These are phyloP conservation scores for Sebastes melanostomus DNA, from an alignment of 2,797 vertebrate genomes.

Conservation along the genomic window DNA sequence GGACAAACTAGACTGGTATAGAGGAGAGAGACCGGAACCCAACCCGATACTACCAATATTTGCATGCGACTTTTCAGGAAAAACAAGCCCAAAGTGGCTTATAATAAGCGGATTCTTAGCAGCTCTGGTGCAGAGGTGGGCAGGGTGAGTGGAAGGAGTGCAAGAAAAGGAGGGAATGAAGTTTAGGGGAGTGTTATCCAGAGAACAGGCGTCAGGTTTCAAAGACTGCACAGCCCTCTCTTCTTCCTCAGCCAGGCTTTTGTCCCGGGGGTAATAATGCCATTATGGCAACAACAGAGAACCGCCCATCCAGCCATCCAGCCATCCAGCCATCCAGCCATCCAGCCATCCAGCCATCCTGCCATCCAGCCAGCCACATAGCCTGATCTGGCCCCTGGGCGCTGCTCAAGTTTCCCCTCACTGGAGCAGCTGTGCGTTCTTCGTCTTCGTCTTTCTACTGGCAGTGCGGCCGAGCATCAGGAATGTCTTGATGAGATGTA, in stretches of 20 bases:
- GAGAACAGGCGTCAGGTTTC: constrained; percentile 64
- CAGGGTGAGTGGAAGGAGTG: not conserved
- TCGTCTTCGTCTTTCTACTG: constrained; percentile 20
- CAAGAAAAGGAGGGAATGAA: constrained; percentile 13
- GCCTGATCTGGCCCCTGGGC: constrained; percentile 50
- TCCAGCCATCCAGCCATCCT: not conserved
- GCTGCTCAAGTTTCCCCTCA: constrained; percentile 64
- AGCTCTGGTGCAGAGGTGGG: not conserved
- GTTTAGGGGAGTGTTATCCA: constrained; percentile 28
- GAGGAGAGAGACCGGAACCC: too few species aligned
- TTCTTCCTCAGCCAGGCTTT: constrained; percentile 50
- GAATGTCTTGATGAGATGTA: constrained; percentile 42
- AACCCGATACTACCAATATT: too few species aligned
- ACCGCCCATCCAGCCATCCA: constrained; percentile 48
- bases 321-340: constrained; percentile 24
- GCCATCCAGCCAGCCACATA: constrained; percentile 29
- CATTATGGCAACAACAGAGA: constrained; percentile 68
- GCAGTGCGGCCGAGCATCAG: constrained; percentile 15
- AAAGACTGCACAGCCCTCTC: constrained; percentile 44
- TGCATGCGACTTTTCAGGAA: too few species aligned
- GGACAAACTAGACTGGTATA: too few species aligned
- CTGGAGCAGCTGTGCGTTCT: constrained; percentile 48
- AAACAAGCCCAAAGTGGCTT: too few species aligned
- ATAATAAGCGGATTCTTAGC: too few species aligned
- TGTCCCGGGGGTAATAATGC: constrained; percentile 68